Evolutionary conservation across 2,888 invertebrate species (phyloP).

Genomic region (Eremobia ochroleuca): DNA sequence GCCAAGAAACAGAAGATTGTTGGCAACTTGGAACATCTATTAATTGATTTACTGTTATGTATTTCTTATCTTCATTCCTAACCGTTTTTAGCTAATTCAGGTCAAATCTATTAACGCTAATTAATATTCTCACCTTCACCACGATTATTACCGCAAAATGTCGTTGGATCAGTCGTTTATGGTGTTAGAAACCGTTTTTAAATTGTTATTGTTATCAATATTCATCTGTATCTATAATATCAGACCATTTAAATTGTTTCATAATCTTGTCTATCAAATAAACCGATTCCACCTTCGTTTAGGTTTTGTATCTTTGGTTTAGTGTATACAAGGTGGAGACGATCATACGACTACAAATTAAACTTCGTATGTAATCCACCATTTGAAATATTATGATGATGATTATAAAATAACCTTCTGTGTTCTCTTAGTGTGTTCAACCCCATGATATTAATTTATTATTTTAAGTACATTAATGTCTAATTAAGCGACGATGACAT

Average conservation of each 20-base stretch:
- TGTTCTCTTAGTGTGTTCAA: background rate
- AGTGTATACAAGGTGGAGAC: background rate
- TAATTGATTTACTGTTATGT: background rate
- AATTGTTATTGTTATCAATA: slow-evolving; percentile 40
- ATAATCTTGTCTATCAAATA: background rate
- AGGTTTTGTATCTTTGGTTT: background rate
- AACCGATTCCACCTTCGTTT: background rate
- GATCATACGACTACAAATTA: too few species aligned
- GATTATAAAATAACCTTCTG: background rate
- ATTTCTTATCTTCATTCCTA: background rate
- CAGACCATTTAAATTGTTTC: background rate
- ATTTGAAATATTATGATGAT: background rate
- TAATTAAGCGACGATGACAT: slow-evolving; percentile 8
- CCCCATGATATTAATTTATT: background rate
- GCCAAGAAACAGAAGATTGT: background rate
- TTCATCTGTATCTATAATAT: slow-evolving; percentile 15
- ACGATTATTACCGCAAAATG: slow-evolving; percentile 41
- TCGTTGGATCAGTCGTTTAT: slow-evolving; percentile 24
- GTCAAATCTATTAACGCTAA: slow-evolving; percentile 35
- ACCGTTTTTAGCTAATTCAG: slow-evolving; percentile 28
- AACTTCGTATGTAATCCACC: too few species aligned
- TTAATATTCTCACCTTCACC: slow-evolving; percentile 49
- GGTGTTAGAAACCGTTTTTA: slow-evolving; percentile 33
- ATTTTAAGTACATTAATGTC: slow-evolving; percentile 1
- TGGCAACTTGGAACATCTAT: too few species aligned